These are phyloP conservation scores for Lacanobia wlatinum DNA, from an alignment of 2,888 invertebrate genomes.

Conservation along the genomic window DNA sequence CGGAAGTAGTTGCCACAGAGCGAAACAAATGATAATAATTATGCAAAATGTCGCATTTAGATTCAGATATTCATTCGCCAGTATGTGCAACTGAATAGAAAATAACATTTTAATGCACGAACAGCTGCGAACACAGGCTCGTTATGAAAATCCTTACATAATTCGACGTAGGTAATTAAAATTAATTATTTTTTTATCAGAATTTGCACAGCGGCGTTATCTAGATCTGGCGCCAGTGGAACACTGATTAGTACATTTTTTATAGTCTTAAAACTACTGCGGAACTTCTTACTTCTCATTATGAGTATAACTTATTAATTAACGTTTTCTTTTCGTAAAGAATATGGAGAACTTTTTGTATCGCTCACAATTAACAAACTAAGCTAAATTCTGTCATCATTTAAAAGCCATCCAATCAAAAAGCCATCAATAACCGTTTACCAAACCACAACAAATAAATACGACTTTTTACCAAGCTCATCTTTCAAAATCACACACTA, in stretches of 20 bases:
- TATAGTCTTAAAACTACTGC: constrained; percentile 21
- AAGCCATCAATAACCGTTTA: constrained; percentile 58
- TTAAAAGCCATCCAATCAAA: constrained; percentile 46
- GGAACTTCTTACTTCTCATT: constrained; percentile 27
- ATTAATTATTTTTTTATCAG: constrained; percentile 39
- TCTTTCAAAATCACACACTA: constrained; percentile 62
- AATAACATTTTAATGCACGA: constrained; percentile 47
- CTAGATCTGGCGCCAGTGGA: constrained; percentile 36
- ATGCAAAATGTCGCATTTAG: constrained; percentile 42
- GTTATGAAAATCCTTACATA: constrained; percentile 45
- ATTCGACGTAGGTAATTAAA: constrained; percentile 44
- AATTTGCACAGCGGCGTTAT: constrained; percentile 33
- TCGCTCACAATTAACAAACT: not conserved
- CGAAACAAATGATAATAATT: constrained; percentile 27
- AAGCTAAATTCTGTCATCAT: constrained; percentile 2
- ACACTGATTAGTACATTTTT: constrained; percentile 48
- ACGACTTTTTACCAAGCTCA: constrained; percentile 50
- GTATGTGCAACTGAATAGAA: constrained; percentile 39
- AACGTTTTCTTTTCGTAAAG: not conserved
- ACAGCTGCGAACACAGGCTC: constrained; percentile 32
- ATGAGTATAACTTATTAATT: constrained; percentile 13
- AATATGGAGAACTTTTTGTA: constrained; percentile 6
- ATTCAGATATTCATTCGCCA: constrained; percentile 34
- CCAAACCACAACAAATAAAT: constrained; percentile 57
- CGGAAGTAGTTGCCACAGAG: constrained; percentile 24